phyloP scores from a whole-genome alignment of 2,797 vertebrate species.

The Sciurus vulgaris region DNA sequence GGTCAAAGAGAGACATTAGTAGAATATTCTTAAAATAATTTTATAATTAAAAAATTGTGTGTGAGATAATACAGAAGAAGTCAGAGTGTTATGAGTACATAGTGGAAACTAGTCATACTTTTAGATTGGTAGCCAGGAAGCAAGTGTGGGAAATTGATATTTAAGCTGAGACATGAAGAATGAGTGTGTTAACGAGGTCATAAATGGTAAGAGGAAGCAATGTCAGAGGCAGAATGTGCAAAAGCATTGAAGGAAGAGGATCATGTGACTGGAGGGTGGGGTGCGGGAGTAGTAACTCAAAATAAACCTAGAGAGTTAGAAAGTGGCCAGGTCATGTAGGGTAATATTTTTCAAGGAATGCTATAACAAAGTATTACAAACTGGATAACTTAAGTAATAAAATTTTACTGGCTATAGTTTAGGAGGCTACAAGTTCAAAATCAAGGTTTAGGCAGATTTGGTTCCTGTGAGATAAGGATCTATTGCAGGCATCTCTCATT shows the following conservation, averaged over 20 bases:
- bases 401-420: not conserved
- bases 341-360: not conserved
- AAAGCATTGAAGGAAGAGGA: not conserved
- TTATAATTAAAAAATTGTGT: not conserved
- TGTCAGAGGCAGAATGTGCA: not conserved
- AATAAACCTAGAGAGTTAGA: not conserved
- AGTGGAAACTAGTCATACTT: not conserved
- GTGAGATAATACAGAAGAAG: not conserved
- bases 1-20: not conserved
- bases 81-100: not conserved
- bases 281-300: not conserved
- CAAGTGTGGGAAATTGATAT: not conserved
- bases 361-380: not conserved
- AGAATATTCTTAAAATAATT: constrained; percentile 8
- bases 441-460: not conserved
- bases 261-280: not conserved
- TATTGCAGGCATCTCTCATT: not conserved
- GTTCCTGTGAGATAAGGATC: not conserved
- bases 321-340: not conserved
- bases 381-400: not conserved
- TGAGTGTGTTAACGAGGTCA: not conserved
- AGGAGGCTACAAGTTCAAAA: not conserved
- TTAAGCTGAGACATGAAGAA: not conserved
- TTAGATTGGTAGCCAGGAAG: not conserved
- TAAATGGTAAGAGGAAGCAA: not conserved